Conservation (phyloP, 2,888 invertebrate genomes). For the Cosmopolites sordidus region DNA sequence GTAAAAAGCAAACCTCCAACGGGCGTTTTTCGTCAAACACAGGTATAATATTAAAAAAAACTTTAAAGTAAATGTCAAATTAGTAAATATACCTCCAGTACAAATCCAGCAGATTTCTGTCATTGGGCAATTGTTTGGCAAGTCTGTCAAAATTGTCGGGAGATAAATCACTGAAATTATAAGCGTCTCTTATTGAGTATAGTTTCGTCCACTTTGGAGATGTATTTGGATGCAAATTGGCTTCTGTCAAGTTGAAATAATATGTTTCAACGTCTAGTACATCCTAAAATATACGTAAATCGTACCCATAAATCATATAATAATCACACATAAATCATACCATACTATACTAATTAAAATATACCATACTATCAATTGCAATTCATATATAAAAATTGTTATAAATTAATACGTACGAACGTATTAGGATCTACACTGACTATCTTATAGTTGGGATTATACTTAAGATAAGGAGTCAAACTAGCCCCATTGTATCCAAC, state of each 20-base stretch:
- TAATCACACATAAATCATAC: too few relatives aligned
- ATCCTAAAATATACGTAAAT: too few relatives aligned
- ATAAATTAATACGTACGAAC: conserved; percentile 34
- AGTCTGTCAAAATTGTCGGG: conserved; percentile 60
- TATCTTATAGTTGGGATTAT: conserved; percentile 56
- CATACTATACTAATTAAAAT: too few relatives aligned
- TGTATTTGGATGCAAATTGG: conserved; percentile 55
- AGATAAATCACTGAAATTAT: conserved; percentile 57
- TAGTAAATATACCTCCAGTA: conserved; percentile 45
- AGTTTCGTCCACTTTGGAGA: conserved; percentile 69
- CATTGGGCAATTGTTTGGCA: conserved; percentile 55
- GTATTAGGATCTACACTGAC: conserved; percentile 36
- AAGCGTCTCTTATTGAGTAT: conserved; percentile 70
- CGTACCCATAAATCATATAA: too few relatives aligned
- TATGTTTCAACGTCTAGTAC: conserved; percentile 67
- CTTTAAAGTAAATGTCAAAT: too few relatives aligned
- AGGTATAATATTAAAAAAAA: too few relatives aligned
- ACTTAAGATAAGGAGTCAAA: conserved; percentile 58
- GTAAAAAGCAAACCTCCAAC: too few relatives aligned
- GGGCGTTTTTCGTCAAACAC: too few relatives aligned
- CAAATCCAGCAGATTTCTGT: conserved; percentile 49
- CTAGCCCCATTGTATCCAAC: conserved; percentile 67
- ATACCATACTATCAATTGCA: too few relatives aligned
- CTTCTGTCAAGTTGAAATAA: conserved; percentile 70
- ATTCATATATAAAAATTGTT: too few relatives aligned